Conservation (phyloP, 2,113 vertebrate species). For the Misgurnus anguillicaudatus region DNA sequence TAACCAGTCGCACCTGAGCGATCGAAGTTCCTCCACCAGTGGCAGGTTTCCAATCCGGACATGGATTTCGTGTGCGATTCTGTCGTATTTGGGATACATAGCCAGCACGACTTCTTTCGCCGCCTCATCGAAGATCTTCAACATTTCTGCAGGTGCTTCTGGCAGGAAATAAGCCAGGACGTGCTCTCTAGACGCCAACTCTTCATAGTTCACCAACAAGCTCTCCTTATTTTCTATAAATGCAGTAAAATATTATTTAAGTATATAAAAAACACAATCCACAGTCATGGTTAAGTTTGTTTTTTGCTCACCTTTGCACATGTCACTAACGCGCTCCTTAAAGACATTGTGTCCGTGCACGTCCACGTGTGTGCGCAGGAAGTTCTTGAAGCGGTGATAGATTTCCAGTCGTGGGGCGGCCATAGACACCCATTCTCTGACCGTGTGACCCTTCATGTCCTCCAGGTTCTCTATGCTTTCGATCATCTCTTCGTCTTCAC, state of each 20-base stretch:
- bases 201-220: conserved; percentile 93
- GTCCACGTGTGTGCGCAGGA: conserved; percentile 93
- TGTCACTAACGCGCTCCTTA: conserved; percentile 97
- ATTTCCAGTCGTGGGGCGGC: conserved; percentile 92
- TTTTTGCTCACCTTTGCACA: conserved; percentile 89
- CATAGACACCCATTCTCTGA: conserved; percentile 98
- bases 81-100: conserved; percentile 97
- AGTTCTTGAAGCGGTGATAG: conserved; percentile 98
- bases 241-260: not conserved
- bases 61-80: conserved; percentile 91
- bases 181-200: conserved; percentile 91
- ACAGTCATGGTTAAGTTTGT: not conserved
- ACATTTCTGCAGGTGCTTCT: conserved; percentile 92
- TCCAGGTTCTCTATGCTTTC: conserved; percentile 99
- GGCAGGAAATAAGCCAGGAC: conserved; percentile 96
- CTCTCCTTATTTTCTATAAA: conserved; percentile 92
- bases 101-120: conserved; percentile 94
- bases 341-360: conserved; percentile 95
- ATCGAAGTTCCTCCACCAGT: conserved; percentile 92
- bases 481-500: conserved; percentile 93
- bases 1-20: conserved; percentile 77
- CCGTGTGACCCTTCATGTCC: conserved; percentile 95
- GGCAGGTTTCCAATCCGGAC: conserved; percentile 94
- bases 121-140: conserved; percentile 96
- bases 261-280: not conserved